Evolutionary conservation across 1,140 invertebrate genomes (phyloP).

Genomic region (Leptopilina clavipes): DNA sequence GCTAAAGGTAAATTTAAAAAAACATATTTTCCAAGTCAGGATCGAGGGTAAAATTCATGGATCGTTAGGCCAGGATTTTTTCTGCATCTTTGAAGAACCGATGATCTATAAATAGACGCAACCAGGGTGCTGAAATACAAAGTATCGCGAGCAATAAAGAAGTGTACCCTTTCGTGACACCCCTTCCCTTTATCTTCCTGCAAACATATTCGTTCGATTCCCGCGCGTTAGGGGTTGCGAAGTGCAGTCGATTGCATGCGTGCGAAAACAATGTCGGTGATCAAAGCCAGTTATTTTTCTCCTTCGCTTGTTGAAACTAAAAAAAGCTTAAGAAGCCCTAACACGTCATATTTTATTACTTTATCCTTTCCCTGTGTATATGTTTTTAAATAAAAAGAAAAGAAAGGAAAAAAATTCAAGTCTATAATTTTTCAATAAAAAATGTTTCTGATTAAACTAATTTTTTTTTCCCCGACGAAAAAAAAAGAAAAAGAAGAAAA

Average conservation of each 20-base stretch:
- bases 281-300: constrained; percentile 23
- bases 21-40: constrained; percentile 7
- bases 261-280: constrained; percentile 27
- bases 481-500: too few species aligned
- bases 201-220: constrained; percentile 27
- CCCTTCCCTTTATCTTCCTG: constrained; percentile 11
- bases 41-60: constrained; percentile 29
- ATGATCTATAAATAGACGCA: constrained; percentile 19
- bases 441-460: background rate
- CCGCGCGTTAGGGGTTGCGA: constrained; percentile 26
- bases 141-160: constrained; percentile 24
- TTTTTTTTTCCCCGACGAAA: constrained; percentile 9
- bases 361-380: background rate
- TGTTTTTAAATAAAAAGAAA: constrained; percentile 1
- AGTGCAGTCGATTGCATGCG: constrained; percentile 33
- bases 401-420: background rate
- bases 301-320: constrained; percentile 26
- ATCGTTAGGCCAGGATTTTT: constrained; percentile 12
- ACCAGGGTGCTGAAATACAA: constrained; percentile 26
- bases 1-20: background rate
- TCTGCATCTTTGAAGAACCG: constrained; percentile 18
- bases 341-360: background rate
- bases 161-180: constrained; percentile 29
- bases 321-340: constrained; percentile 8
- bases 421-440: background rate